Base-by-base conservation (phyloP, 2,797 vertebrate genomes). In the Trematomus bernacchii region DNA sequence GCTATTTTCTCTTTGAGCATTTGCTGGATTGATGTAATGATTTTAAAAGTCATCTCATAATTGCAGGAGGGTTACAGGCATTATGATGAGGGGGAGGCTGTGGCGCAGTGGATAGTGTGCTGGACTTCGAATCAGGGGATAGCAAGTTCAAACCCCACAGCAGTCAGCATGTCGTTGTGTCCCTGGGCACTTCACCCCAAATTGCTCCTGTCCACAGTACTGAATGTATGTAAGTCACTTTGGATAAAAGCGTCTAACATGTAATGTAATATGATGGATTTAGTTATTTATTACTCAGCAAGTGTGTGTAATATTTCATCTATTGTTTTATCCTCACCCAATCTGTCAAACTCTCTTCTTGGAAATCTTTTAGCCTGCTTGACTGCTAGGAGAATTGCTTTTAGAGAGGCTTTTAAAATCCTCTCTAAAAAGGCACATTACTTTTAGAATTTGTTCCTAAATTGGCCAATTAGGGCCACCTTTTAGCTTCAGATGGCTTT, bases 391-490 rank as follows among this genome's bases (percentile, higher is more conserved):
- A 82, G 62, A 83, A 82, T 77, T 66, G 57, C 67, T 82, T 86
- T 83, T 71, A 69, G 70, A 76, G 51, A 73, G 58, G 75, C 79
- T 89, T 85, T 92, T 85, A 82, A 91, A 86, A 75, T 77, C 74
- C 68, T 21, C 59, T 80, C 54, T 79, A 50, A 88, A 67, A 74
- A 67, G 27, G 67, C 76, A 76, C 77, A 85, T 88, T 77, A 78
- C 73, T 84, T 82, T 80, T 30, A 65, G 75, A 81, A 80, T 85
- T 78, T 78, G 54, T 66, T 69, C 52, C 54, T 76, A 86, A 92
- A 88, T 89, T 85, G 81, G 84, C 83, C 89, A 93, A 89, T 93
- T 91, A 90, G 81, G 72, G 54, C 81, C 80, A 85, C 85, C 82
- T 87, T 79, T 89, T 79, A 84, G 75, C 81, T 83, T 73, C 50